A percentile compares a stretch with the other conserved stretches of the same genome.
phyloP scores from a whole-genome alignment of 1,140 invertebrate species.

The Tetragonula clypearis region DNA sequence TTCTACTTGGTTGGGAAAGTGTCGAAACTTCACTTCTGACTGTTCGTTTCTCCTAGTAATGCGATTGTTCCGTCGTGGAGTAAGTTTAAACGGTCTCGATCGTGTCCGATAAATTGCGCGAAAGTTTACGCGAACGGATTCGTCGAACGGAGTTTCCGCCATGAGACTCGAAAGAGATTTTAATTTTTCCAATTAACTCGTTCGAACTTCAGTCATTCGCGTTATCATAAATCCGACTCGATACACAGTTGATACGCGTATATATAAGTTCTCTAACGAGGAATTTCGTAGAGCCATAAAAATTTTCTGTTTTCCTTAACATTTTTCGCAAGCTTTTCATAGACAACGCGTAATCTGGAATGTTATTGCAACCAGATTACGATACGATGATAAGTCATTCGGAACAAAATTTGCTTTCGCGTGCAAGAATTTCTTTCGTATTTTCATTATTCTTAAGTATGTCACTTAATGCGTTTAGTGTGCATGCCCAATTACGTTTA shows the following conservation, averaged over 20 bases:
- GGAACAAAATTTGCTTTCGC: slow-evolving; percentile 21
- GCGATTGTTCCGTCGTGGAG: background rate
- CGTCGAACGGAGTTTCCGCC: too few species aligned
- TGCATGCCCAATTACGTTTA: slow-evolving; percentile 12
- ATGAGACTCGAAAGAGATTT: background rate
- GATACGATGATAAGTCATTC: slow-evolving; percentile 2
- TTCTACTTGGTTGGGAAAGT: slow-evolving; percentile 9
- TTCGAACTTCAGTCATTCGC: background rate
- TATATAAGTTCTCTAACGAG: background rate
- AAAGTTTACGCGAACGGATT: background rate
- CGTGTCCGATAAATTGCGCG: background rate
- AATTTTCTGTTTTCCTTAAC: background rate
- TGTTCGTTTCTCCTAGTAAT: background rate
- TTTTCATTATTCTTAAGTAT: background rate
- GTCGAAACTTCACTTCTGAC: background rate
- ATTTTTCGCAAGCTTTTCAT: too few species aligned
- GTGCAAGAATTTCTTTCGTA: background rate
- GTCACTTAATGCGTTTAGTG: background rate
- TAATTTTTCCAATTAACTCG: background rate
- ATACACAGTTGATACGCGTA: background rate
- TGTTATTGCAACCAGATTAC: slow-evolving; percentile 17
- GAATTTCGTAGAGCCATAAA: background rate
- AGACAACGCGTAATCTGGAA: background rate
- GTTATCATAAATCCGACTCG: background rate
- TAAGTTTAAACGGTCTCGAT: background rate